Conservation (phyloP, 2,797 vertebrate genomes). For the Protonibea diacanthus region DNA sequence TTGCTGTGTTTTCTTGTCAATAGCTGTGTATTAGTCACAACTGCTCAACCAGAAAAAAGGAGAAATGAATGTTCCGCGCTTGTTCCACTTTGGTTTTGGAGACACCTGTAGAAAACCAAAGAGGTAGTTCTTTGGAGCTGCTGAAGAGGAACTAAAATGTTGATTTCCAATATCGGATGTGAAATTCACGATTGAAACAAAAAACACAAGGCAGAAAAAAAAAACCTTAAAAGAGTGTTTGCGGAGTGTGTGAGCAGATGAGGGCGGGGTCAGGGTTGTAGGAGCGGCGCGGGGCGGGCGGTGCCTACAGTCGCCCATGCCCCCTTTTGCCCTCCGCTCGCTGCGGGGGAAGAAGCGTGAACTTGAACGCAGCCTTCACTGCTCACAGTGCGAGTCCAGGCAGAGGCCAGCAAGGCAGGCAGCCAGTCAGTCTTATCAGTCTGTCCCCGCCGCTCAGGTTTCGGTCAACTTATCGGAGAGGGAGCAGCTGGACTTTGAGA, state of each 20-base stretch:
- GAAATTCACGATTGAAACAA: constrained; percentile 20
- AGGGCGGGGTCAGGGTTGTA: constrained; percentile 77
- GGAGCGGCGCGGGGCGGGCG: constrained; percentile 69
- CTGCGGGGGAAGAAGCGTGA: constrained; percentile 80
- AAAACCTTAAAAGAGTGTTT: neutral
- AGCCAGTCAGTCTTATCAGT: constrained; percentile 50
- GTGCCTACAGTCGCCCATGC: constrained; percentile 74
- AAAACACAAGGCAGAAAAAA: neutral
- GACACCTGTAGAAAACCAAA: constrained; percentile 75
- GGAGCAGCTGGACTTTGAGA: constrained; percentile 46
- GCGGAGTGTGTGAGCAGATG: constrained; percentile 11
- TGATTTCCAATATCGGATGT: constrained; percentile 2
- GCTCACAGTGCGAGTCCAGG: constrained; percentile 62
- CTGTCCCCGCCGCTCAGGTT: constrained; percentile 27
- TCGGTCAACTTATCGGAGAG: constrained; percentile 45
- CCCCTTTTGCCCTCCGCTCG: constrained; percentile 73
- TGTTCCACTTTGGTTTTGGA: constrained; percentile 59
- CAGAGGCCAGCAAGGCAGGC: constrained; percentile 52
- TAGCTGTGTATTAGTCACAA: neutral
- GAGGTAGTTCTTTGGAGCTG: constrained; percentile 67
- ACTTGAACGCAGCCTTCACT: constrained; percentile 84
- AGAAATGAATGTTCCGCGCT: constrained; percentile 44
- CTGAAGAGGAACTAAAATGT: constrained; percentile 38
- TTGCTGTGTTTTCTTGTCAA: neutral
- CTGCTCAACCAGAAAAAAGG: constrained; percentile 43